Base-by-base conservation (phyloP, 2,888 invertebrate species). In the Drosophila multiciliata region DNA sequence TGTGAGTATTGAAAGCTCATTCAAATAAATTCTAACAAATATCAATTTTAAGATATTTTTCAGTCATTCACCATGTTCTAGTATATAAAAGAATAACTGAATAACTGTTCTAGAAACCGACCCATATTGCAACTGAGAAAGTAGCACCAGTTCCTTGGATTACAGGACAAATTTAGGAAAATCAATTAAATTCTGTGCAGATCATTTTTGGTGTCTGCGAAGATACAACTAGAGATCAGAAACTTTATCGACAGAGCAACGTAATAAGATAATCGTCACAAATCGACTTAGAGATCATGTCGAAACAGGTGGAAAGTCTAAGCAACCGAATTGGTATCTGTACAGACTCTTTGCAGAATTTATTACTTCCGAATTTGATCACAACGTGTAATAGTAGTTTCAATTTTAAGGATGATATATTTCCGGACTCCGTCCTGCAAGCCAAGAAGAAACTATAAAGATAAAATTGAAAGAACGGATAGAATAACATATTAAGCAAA, bases 61-160 rank as follows among this genome's bases (percentile, higher is more conserved):
- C 29, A 77, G 80, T 38, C 76, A 8, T 2, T 75, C 7, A 53
- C 35, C 3, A 32, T 77, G 54, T 75, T 80, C 33, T 80, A 71
- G 58, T 71, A 70, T 29, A 61, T 80, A 54, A 71, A 77, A 12
- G 53, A 58, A 4, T 40, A 76, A 17, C 76, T 71, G 36, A 80
- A 71, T 58, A 3, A 3, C 49, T 2, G 36, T 77, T 6, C 63
- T 80, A 0, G 75, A 23, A 23, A 23, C 23, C 23, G 66, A 36
- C 71, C 71, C 11, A 71, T 78, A 38, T n/a, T 80, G n/a, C 60
- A 71, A 53, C 76, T 80, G 6, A 42, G 63, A 1, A 80, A 71
- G 29, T 77, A 66, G 9, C n/a, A 33, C 12, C 66, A 66, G 8
- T 76, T 76, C 20, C 1, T 32, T 1, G 77, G 61, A 3, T 9